Base-by-base conservation (phyloP, 2,797 vertebrate genomes). In the Chelonia mydas region DNA sequence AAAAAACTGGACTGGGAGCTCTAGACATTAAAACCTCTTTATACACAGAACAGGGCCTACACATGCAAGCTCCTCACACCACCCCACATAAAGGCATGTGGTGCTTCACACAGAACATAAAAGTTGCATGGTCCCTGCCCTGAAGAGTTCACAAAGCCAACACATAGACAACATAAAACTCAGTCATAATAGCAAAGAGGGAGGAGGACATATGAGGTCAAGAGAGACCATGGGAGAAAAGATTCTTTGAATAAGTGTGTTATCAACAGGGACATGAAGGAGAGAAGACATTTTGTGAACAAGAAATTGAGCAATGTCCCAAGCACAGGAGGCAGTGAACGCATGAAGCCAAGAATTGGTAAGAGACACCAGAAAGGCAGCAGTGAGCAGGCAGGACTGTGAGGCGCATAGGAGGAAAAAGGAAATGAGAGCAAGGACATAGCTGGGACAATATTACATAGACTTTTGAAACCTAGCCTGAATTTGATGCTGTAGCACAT, bases 371-470 rank as follows among this genome's bases (percentile, higher is more conserved):
- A 25, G 11, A 25, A 27, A 11, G 41, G 23, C 21, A 74, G 72
- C 11, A 41, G 37, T 25, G 21, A 25, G 25, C 19, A 74, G 21
- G 12, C 6, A 74, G 37, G 41, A 45, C 13, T 72, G 37, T 41
- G 21, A 74, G 11, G 11, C 6, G 37, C 72, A 83, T 1, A 83
- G 2, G 51, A 10, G 33, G 84, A n/a, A 81, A 37, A 76, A 86
- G 51, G 12, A 83, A 13, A 7, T 87, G 68, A 81, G 83, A 77
- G 7, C 16, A 51, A 1, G 3, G 54, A 89, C 47, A 87, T 89
- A 49, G 27, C 3, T 45, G 17, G 0, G 0, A 37, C 15, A 72
- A 77, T 23, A 74, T 45, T 74, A 74, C 11, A 45, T 7, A 74
- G 72, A 23, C 11, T 37, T 45, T 74, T 74, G 72, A 27, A 65